Evolutionary conservation across 1,140 invertebrate genomes (phyloP).

Genomic region (Hypothenemus hampei): DNA sequence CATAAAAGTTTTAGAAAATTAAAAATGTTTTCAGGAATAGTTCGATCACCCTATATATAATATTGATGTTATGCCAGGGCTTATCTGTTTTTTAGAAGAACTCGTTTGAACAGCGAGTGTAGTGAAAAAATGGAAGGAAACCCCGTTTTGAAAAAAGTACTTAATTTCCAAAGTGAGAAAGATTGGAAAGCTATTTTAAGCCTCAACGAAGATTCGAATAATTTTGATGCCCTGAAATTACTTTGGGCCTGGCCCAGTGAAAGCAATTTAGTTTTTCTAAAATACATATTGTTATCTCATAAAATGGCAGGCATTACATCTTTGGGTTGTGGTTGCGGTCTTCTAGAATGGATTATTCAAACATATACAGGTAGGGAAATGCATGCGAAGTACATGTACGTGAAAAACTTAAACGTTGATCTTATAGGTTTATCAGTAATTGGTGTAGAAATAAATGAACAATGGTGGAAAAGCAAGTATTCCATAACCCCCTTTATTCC

Average conservation of each 20-base stretch:
- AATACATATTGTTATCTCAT: slow-evolving; percentile 36
- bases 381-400: too few relatives aligned
- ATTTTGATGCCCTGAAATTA: slow-evolving; percentile 43
- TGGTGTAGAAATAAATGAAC: slow-evolving; percentile 56
- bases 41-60: too few relatives aligned
- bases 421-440: slow-evolving; percentile 45
- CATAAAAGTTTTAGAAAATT: too few relatives aligned
- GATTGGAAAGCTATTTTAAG: slow-evolving; percentile 38
- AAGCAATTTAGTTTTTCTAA: slow-evolving; percentile 47
- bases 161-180: slow-evolving; percentile 31
- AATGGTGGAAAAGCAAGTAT: slow-evolving; percentile 59
- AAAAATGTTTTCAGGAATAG: too few relatives aligned
- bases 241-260: slow-evolving; percentile 57
- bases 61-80: too few relatives aligned
- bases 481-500: slow-evolving; percentile 52
- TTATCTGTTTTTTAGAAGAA: too few relatives aligned
- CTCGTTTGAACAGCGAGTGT: too few relatives aligned
- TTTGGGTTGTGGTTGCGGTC: slow-evolving; percentile 55
- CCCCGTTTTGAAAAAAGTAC: slow-evolving; percentile 21
- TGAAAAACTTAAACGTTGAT: too few relatives aligned
- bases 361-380: slow-evolving; percentile 48
- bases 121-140: too few relatives aligned
- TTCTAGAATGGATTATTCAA: slow-evolving; percentile 54
- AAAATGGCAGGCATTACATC: slow-evolving; percentile 46
- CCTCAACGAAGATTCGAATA: slow-evolving; percentile 33